Evolutionary conservation across 1,140 invertebrate genomes (phyloP).

Genomic region (Drosophila aff.): DNA sequence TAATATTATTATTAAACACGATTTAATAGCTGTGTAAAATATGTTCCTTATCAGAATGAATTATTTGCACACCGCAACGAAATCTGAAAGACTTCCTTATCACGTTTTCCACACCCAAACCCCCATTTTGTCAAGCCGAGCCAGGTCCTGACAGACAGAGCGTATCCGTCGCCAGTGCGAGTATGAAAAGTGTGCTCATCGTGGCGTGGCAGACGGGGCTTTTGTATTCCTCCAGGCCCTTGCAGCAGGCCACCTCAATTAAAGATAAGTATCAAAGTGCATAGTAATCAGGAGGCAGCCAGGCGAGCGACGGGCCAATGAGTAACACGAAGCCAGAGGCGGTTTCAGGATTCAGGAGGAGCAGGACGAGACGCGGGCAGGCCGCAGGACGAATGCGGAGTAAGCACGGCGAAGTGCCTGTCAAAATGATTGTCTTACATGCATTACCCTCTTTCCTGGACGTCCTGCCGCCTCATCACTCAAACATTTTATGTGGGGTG

Average conservation of each 20-base stretch:
- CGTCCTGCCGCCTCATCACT: constrained; percentile 25
- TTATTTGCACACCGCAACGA: constrained; percentile 12
- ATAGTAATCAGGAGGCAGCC: constrained; percentile 80
- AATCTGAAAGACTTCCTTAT: constrained; percentile 12
- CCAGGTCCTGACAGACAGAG: constrained; percentile 33
- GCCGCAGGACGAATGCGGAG: constrained; percentile 1
- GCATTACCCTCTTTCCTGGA: constrained; percentile 65
- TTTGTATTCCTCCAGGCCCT: constrained; percentile 46
- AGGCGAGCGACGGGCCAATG: constrained; percentile 72
- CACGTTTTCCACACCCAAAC: constrained; percentile 22
- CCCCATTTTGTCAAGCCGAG: not conserved
- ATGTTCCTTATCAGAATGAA: constrained; percentile 6
- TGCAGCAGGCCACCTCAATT: constrained; percentile 76
- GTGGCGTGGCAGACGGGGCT: constrained; percentile 44
- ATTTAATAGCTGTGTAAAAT: not conserved
- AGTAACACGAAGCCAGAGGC: constrained; percentile 34
- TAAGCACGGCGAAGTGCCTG: constrained; percentile 52
- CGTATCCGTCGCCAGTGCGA: constrained; percentile 7
- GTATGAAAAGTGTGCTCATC: constrained; percentile 35
- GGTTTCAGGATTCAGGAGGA: not conserved
- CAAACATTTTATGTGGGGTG: constrained; percentile 46
- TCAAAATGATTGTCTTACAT: constrained; percentile 83
- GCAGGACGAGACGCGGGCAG: not conserved
- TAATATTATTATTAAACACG: not conserved
- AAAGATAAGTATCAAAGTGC: constrained; percentile 83